Evolutionary conservation across 2,797 vertebrate species (phyloP), one percentile per base, ranked within the genome.

Genomic region (Ctenochaetus hawaiiensis): DNA sequence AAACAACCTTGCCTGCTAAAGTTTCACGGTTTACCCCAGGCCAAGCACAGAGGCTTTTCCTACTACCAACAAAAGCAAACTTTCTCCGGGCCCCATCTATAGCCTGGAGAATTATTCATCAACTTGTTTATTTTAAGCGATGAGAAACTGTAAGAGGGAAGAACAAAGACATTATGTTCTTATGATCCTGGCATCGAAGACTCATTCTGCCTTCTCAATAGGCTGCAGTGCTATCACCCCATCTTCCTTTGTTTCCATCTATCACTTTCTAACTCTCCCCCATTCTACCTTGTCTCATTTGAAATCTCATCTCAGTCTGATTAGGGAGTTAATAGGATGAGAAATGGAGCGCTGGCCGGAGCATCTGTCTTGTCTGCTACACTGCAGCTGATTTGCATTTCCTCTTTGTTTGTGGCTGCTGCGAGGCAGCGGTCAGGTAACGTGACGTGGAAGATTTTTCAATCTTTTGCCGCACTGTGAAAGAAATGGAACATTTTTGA

Each of bases 301-400:
- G 60, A 85, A 83, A 88, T 82, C 89, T 91, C 87, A 89, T 92
- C 85, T 86, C 84, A 34, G 68, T 81, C 83, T 86, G 84, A 91
- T 95, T 92, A 93, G 77, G 72, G 78, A 80, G 68, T 45, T 93
- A 92, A 92, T 90, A 83, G 83, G 83, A 94, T 88, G 89, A 91
- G 83, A 91, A 92, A 94, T 87, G 76, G 82, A 72, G 81, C 22
- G 47, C 59, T 44, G 78, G 82, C 67, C 39, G 10, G 61, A 76
- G 57, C 67, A 78, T 84, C 84, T 83, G 86, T 79, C 80, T 70
- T 63, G 81, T 59, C 76, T 52, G 65, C 67, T 52, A 39, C 59
- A 37, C 63, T 6, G 41, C 53, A 20, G 70, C 75, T 51, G 41
- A 87, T 92, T 85, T 90, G 81, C 81, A 83, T 91, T 73, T 81